Base-by-base conservation (phyloP, 2,797 vertebrate species). In the Eidolon dupreanum region DNA sequence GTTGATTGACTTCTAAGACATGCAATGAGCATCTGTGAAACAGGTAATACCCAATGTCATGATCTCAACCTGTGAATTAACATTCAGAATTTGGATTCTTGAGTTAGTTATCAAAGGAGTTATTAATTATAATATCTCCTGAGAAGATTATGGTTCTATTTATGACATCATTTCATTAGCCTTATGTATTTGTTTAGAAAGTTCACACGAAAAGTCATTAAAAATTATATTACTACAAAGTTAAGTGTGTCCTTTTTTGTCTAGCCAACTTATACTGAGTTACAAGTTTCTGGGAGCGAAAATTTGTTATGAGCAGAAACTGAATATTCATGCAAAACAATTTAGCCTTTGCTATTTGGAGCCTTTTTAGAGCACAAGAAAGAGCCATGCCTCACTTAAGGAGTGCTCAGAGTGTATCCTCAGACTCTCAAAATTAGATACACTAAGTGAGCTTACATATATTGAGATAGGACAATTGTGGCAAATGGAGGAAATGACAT, bases 1-100 rank as follows among this genome's bases (percentile, higher is more conserved):
- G 28, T 61, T 88, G 78, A 96, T 20, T 96, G 59, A 94, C 22
- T 94, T 94, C 7, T 92, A 82, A 93, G 33, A 86, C 87, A 93
- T 0, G 1, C 88, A 97, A 88, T 90, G 59, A 96, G 65, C 12
- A 2, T 31, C 59, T 96, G 43, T 86, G 73, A 96, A 97, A 89
- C 4, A 90, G 46, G 13, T 59, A 46, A 82, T 65, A 77, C 1
- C 5, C n/a, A 68, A 68, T 88, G 55, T 65, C 28, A 61, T 8
- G 8, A 49, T 57, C 46, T 82, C 36, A 79, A 46, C 24, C 26
- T 89, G 24, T n/a, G n/a, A 94, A 91, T 73, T 96, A 49, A 38
- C 19, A 84, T 20, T 79, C 11, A 81, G 11, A 74, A 38, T 89
- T 81, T 84, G 43, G 41, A 88, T 90, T 84, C 5, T 84, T 78